Evolutionary conservation across 2,888 invertebrate genomes (phyloP).

Genomic region (Cerceris ruficornis): DNA sequence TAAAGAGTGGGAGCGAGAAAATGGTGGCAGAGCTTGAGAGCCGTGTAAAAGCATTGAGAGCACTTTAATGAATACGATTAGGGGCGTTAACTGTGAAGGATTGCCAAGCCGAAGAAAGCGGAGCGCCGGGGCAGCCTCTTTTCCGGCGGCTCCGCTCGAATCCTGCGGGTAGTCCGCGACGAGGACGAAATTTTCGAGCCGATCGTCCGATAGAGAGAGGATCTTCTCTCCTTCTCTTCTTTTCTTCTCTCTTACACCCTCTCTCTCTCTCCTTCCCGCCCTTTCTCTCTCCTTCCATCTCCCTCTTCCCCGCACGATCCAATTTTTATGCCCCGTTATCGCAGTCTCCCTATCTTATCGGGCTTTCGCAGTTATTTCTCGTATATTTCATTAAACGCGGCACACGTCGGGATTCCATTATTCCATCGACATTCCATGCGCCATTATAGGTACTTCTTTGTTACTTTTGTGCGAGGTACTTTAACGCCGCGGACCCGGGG

Average conservation of each 20-base stretch:
- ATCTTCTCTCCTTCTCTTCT: neutral
- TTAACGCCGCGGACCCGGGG: neutral
- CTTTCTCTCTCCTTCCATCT: neutral
- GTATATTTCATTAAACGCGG: neutral
- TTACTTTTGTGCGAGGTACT: neutral
- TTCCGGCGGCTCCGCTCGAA: slow-evolving; percentile 45
- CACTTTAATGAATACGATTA: slow-evolving; percentile 81
- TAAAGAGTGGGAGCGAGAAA: slow-evolving; percentile 65
- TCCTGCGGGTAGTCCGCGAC: slow-evolving; percentile 15
- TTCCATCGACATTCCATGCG: neutral
- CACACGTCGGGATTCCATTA: neutral
- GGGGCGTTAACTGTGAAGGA: slow-evolving; percentile 78
- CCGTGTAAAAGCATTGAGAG: slow-evolving; percentile 80
- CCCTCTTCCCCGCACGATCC: slow-evolving; percentile 1
- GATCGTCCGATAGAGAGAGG: neutral
- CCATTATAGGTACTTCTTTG: neutral
- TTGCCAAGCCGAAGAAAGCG: slow-evolving; percentile 75
- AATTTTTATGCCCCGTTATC: slow-evolving; percentile 19
- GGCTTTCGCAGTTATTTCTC: slow-evolving; percentile 6
- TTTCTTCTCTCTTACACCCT: neutral
- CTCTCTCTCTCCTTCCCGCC: neutral
- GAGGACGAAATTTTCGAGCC: slow-evolving; percentile 33
- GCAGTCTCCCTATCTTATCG: slow-evolving; percentile 13
- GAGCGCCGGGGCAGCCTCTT: slow-evolving; percentile 54
- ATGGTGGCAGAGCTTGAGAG: slow-evolving; percentile 71